A percentile compares a stretch with the other conserved stretches of the same genome.
These are phyloP conservation scores for Octodonta nipae DNA, from an alignment of 2,888 invertebrate species.

Conservation along the genomic window DNA sequence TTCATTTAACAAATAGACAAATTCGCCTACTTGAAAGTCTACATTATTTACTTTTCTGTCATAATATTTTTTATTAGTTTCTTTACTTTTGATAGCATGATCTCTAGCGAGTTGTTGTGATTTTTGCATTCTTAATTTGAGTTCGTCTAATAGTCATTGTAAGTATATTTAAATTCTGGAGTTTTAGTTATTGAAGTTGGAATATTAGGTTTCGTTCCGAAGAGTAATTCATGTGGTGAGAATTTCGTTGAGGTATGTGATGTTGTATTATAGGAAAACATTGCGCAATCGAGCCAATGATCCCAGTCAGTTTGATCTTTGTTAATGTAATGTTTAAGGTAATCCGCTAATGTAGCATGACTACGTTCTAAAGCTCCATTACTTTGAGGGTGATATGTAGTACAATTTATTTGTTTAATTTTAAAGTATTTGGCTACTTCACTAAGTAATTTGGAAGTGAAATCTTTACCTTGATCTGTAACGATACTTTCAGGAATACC, in stretches of 20 bases:
- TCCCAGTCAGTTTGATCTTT: slow-evolving; percentile 26
- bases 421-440: slow-evolving; percentile 22
- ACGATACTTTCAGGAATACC: slow-evolving; percentile 13
- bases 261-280: slow-evolving; percentile 23
- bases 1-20: slow-evolving; percentile 8
- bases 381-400: slow-evolving; percentile 24
- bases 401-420: slow-evolving; percentile 21
- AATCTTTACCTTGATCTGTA: slow-evolving; percentile 30
- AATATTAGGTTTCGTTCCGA: slow-evolving; percentile 20
- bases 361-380: slow-evolving; percentile 7
- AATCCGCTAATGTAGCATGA: slow-evolving; percentile 5
- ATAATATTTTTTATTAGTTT: slow-evolving; percentile 17
- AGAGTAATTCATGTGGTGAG: slow-evolving; percentile 24
- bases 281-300: slow-evolving; percentile 20
- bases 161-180: slow-evolving; percentile 20
- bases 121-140: slow-evolving; percentile 16
- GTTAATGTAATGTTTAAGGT: slow-evolving; percentile 24
- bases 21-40: slow-evolving; percentile 8
- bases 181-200: slow-evolving; percentile 17
- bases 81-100: slow-evolving; percentile 14
- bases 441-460: slow-evolving; percentile 25
- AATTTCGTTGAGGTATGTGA: slow-evolving; percentile 24
- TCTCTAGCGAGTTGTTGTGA: slow-evolving; percentile 14
- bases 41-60: slow-evolving; percentile 11
- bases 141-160: slow-evolving; percentile 19